Evolutionary conservation across 2,797 vertebrate genomes (phyloP).

Genomic region (Mastacembelus armatus): DNA sequence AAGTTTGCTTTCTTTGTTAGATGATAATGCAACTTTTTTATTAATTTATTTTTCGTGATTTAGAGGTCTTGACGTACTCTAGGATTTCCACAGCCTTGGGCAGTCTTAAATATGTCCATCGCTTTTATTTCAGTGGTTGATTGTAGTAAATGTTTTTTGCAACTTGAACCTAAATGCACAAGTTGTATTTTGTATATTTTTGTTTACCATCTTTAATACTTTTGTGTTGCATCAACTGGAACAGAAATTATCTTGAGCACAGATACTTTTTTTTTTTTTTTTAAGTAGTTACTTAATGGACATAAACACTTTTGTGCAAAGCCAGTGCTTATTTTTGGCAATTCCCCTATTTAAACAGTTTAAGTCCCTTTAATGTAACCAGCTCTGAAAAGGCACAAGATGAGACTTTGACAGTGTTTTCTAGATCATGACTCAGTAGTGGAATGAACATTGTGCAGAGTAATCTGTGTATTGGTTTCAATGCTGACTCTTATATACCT

Average conservation of each 20-base stretch:
- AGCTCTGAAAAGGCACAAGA: neutral
- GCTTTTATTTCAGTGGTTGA: neutral
- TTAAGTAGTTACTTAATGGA: too few species aligned
- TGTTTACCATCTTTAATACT: too few species aligned
- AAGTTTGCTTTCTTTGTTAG: slow-evolving; percentile 4
- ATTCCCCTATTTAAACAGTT: neutral
- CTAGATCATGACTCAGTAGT: neutral
- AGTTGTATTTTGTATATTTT: neutral
- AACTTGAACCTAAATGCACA: neutral
- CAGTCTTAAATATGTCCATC: neutral
- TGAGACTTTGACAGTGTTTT: neutral
- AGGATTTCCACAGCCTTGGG: neutral
- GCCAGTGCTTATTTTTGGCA: too few species aligned
- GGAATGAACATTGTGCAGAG: neutral
- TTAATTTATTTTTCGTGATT: slow-evolving; percentile 3
- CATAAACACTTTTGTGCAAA: neutral
- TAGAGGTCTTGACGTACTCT: neutral
- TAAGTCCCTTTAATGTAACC: neutral
- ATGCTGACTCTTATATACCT: neutral
- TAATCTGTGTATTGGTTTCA: slow-evolving; percentile 11
- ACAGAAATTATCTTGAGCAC: neutral
- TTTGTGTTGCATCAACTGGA: neutral
- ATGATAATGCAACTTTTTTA: neutral
- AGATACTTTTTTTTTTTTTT: neutral
- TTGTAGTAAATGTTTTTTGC: neutral